Conservation (phyloP, 2,797 vertebrate species). For the Enteromius argenteus region DNA sequence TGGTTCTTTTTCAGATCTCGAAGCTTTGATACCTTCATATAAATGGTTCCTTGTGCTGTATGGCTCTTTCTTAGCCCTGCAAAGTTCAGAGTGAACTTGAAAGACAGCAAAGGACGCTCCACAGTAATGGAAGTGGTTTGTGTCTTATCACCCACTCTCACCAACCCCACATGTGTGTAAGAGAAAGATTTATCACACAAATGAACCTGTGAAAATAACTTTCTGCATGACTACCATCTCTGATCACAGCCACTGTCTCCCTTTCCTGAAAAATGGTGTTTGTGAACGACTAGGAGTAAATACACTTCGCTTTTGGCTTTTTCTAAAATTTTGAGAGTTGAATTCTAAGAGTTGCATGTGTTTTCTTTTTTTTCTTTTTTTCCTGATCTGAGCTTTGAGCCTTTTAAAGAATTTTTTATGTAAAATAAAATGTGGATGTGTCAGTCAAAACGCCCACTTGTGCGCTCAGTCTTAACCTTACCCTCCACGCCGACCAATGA, state of each 20-base stretch:
- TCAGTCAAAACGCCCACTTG: slow-evolving; percentile 39
- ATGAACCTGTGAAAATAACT: slow-evolving; percentile 60
- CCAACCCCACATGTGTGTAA: slow-evolving; percentile 27
- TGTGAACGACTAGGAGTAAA: slow-evolving; percentile 29
- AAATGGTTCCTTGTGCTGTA: neutral
- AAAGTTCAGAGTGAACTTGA: slow-evolving; percentile 39
- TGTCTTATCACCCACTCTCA: slow-evolving; percentile 56
- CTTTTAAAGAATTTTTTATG: slow-evolving; percentile 23
- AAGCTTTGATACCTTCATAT: neutral
- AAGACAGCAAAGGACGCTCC: slow-evolving; percentile 35
- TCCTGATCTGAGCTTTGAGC: neutral
- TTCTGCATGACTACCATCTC: slow-evolving; percentile 60
- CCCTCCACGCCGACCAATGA: slow-evolving; percentile 24
- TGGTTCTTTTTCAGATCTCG: slow-evolving; percentile 16
- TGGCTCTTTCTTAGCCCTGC: neutral
- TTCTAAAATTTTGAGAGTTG: neutral
- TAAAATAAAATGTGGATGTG: slow-evolving; percentile 22
- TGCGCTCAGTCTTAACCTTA: slow-evolving; percentile 12
- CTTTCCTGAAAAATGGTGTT: slow-evolving; percentile 42
- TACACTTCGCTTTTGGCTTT: slow-evolving; percentile 40
- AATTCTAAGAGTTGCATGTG: slow-evolving; percentile 10
- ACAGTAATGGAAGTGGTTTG: slow-evolving; percentile 37
- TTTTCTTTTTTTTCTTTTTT: neutral
- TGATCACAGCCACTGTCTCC: slow-evolving; percentile 39
- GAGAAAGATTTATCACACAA: slow-evolving; percentile 64